Evolutionary conservation across 2,888 invertebrate genomes (phyloP), one percentile per base, ranked within the genome.

Genomic region (Seira musarum): DNA sequence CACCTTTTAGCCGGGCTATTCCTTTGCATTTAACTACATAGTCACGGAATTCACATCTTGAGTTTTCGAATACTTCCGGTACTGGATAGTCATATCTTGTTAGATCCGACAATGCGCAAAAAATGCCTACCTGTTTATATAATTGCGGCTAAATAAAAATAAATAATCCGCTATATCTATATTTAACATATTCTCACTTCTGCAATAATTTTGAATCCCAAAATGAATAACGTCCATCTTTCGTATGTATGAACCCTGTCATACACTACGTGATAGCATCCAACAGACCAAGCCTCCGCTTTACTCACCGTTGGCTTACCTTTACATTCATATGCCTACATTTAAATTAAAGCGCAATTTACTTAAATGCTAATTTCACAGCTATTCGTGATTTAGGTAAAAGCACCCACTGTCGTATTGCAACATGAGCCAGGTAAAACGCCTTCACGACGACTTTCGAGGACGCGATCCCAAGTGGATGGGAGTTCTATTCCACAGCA

Each of bases 21-120:
- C 82, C 82, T 6, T 69, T 68, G n/a, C 75, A 75, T n/a, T 22
- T 63, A 2, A 82, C 49, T 8, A 74, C 70, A 24, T 74, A 82
- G 15, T 75, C 67, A 8, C 64, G 15, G 24, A 67, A 66, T 3
- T 74, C 71, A 30, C 82, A 82, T 0, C 46, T 40, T 3, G 82
- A 73, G 19, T 69, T 82, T 19, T 74, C 69, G 24, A 61, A 10
- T 49, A 21, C 35, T 60, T 71, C 82, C 1, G 72, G 70, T 0
- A 57, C 25, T 15, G 82, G 82, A 65, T 82, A 82, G 35, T 79
- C 76, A 60, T 74, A 72, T 64, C 82, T 49, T 15, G 82, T 82
- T 10, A 82, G 67, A 17, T 82, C 82, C 0, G 79, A 82, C 3
- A 82, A 49, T 1, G 71, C 53, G 30, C 75, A 75, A 49, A 82